Conservation (phyloP, 1,140 invertebrate species). For the Wiebesia pumilae region DNA sequence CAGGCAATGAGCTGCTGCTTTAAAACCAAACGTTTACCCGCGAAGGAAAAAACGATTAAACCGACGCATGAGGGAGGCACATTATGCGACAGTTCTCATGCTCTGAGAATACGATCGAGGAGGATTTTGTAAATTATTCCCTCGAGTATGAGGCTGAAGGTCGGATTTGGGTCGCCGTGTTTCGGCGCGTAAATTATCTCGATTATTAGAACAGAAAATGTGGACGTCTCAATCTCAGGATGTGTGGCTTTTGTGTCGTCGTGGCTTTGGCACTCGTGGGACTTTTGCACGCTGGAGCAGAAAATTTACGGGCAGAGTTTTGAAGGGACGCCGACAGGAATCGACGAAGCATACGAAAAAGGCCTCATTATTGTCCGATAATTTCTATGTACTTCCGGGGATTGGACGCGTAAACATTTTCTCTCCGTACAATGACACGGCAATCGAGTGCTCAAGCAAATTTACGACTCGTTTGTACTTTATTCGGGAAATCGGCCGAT, state of each 20-base stretch:
- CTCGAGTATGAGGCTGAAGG: background rate
- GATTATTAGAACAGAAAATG: background rate
- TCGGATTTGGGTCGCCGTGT: background rate
- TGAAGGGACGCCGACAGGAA: background rate
- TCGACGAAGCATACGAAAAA: background rate
- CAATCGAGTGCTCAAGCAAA: no score
- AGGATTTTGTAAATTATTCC: background rate
- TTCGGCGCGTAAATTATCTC: background rate
- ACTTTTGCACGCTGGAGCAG: no score
- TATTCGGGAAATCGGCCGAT: background rate
- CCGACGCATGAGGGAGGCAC: background rate
- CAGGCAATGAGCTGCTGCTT: constrained; percentile 20
- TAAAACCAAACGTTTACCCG: constrained; percentile 14
- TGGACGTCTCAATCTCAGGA: background rate
- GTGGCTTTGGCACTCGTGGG: background rate
- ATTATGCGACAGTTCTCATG: no score
- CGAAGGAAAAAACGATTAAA: background rate
- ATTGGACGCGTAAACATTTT: background rate
- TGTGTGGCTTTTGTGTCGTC: background rate
- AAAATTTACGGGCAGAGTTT: constrained; percentile 37
- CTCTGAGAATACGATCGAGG: background rate
- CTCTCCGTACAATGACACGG: no score
- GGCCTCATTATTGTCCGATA: background rate
- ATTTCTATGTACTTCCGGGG: background rate
- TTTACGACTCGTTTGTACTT: no score